phyloP scores from a whole-genome alignment of 2,888 invertebrate genomes.

The Ophion slaviceki region DNA sequence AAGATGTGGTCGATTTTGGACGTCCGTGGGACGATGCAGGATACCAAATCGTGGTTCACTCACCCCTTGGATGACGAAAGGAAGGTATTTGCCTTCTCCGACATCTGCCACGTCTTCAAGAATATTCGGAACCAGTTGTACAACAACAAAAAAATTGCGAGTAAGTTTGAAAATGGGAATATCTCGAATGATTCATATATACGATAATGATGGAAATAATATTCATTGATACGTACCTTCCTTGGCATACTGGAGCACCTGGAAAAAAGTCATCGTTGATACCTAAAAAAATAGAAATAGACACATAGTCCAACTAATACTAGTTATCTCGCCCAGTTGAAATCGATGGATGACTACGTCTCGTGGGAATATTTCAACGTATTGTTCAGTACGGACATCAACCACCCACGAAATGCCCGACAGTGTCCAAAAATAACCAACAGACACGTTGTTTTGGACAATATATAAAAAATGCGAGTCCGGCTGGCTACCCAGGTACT shows the following conservation, averaged over 20 bases:
- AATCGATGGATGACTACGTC: conserved; percentile 19
- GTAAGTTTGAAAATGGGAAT: conserved; percentile 23
- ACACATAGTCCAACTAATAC: conserved; percentile 5
- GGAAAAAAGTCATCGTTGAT: conserved; percentile 14
- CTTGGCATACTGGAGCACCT: conserved; percentile 2
- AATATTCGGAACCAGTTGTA: conserved; percentile 32
- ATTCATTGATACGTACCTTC: conserved; percentile 18
- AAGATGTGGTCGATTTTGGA: too few species aligned
- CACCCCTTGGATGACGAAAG: too few species aligned
- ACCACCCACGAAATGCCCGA: conserved; percentile 11
- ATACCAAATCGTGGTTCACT: too few species aligned
- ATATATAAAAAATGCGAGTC: conserved; percentile 15
- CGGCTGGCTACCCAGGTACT: conserved; percentile 14
- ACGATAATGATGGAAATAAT: conserved; percentile 7
- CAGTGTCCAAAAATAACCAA: conserved; percentile 9
- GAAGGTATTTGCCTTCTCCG: conserved; percentile 3
- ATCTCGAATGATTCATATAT: conserved; percentile 9
- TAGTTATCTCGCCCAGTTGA: conserved; percentile 16
- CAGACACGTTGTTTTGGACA: conserved; percentile 6
- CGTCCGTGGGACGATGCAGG: too few species aligned
- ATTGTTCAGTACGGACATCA: conserved; percentile 12
- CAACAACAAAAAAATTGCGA: conserved; percentile 35
- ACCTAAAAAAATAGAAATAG: background rate
- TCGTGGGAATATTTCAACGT: conserved; percentile 20
- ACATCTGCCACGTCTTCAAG: too few species aligned